Evolutionary conservation across 35 echinoderm and acorn worm species (phyloP).

Genomic region (Ptychodera flava): DNA sequence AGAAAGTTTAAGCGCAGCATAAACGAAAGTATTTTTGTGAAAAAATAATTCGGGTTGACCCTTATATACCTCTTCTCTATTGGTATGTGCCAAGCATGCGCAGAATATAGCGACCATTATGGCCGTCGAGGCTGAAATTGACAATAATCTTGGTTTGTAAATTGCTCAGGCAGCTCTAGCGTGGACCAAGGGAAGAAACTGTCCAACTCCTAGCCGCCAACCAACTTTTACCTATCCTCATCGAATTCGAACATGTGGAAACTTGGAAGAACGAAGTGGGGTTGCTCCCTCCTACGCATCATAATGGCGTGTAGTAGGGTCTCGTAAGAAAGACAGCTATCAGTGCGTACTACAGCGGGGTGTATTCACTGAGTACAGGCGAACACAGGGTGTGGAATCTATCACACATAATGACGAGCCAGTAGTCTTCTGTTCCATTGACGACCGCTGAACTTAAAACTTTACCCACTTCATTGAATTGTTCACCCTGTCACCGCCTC

Average conservation of each 20-base stretch:
- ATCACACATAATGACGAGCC: not conserved
- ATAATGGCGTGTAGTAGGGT: not conserved
- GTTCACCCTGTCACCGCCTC: not conserved
- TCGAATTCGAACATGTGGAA: not conserved
- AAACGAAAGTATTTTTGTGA: not conserved
- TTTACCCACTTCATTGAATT: not conserved
- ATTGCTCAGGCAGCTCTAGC: not conserved
- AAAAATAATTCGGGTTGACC: conserved; percentile 1
- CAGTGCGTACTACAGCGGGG: not conserved
- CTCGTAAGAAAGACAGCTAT: not conserved
- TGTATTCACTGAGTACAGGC: not conserved
- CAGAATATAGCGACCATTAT: not conserved
- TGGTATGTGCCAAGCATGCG: not conserved
- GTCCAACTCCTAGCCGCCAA: not conserved
- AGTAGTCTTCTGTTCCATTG: not conserved
- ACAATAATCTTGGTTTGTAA: not conserved
- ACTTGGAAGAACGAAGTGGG: not conserved
- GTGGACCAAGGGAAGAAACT: not conserved
- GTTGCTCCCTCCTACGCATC: not conserved
- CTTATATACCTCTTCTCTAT: not conserved
- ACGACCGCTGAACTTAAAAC: not conserved
- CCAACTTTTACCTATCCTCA: not conserved
- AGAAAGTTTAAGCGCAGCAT: too few relatives aligned
- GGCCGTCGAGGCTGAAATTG: not conserved
- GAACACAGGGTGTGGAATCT: not conserved